Evolutionary conservation across 2,797 vertebrate genomes (phyloP), one percentile per base, ranked within the genome.

Genomic region (Cygnus olor): DNA sequence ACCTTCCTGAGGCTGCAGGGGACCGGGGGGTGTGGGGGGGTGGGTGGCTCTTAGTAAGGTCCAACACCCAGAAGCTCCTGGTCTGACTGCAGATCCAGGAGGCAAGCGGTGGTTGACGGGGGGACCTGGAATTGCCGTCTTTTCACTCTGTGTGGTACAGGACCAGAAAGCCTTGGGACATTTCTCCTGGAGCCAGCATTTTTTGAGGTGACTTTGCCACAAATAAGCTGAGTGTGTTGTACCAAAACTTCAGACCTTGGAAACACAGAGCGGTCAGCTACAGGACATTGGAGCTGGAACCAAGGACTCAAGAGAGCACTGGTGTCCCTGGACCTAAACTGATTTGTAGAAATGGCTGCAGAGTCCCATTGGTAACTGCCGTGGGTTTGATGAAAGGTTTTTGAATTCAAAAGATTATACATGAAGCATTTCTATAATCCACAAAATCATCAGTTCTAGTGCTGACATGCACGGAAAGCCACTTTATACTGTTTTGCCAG

Each of bases 21-120:
- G 21, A 66, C 45, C 8, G 12, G 0, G 0, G 45, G 0, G 0
- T 20, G 20, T 21, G 45, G 5, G 45, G 3, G 20, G 6, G 5
- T 8, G 5, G 0, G 4, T 40, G 34, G 13, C 12, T 74, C 51
- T 82, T 27, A 25, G 18, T n/a, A 40, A 60, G 19, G 51, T n/a
- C 27, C 2, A 18, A 0, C n/a, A 42, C 5, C 6, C 38, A 64
- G 72, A 69, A 91, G n/a, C 7, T 42, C 1, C 27, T 56, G 22
- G 5, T 9, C 18, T 80, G 40, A 45, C 25, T 60, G 19, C 1
- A 4, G 12, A 57, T 49, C 18, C 49, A 30, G 42, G 18, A 78
- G 18, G 14, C 17, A 27, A 60, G 4, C 7, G 45, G 16, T 19
- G 18, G 7, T 4, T 80, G n/a, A 65, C 9, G 22, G 8, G 4